Base-by-base conservation (phyloP, 2,113 vertebrate genomes). In the Limanda limanda region DNA sequence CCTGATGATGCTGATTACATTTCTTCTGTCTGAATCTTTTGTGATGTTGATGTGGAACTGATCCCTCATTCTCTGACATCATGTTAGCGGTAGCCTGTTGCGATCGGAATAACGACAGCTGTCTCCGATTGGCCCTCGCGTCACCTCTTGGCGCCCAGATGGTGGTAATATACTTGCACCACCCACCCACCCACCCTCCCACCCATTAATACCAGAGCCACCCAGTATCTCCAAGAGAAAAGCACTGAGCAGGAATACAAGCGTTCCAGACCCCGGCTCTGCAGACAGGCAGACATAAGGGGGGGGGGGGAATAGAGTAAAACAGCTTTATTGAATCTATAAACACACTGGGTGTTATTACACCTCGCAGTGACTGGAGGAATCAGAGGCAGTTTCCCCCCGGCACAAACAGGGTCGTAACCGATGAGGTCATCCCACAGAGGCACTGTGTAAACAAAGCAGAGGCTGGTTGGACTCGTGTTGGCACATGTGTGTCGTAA, bases 401-500 rank as follows among this genome's bases (percentile, higher is more conserved):
- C 54, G 56, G 83, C 82, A 65, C 76, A 74, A 87, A 83, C 68
- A 71, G 40, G 82, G 40, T 51, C 66, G 68, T 21, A 67, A 82
- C 48, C 47, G 31, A 67, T 85, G 85, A 89, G 70, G 77, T 86
- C 69, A 84, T 77, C 35, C 18, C 69, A 48, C 47, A 54, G 15
- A 72, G 70, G 47, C 86, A 71, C 55, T 68, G 23, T 60, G 70
- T 87, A 80, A 77, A 76, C 79, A 80, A 47, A 71, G 74, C 68
- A 15, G 47, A 80, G 40, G 10, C 72, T 72, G 77, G 20, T 79
- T 42, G 55, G n/a, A 76, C 48, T 85, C 60, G 6, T 81, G 86
- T 90, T 82, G 76, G 85, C 88, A 81, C 86, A 74, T 79, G 86
- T 81, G 81, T 81, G 81, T 74, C 71, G 68, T 74, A 47, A 84